phyloP scores from a whole-genome alignment of 2,113 vertebrate species.

The Crocuta crocuta region DNA sequence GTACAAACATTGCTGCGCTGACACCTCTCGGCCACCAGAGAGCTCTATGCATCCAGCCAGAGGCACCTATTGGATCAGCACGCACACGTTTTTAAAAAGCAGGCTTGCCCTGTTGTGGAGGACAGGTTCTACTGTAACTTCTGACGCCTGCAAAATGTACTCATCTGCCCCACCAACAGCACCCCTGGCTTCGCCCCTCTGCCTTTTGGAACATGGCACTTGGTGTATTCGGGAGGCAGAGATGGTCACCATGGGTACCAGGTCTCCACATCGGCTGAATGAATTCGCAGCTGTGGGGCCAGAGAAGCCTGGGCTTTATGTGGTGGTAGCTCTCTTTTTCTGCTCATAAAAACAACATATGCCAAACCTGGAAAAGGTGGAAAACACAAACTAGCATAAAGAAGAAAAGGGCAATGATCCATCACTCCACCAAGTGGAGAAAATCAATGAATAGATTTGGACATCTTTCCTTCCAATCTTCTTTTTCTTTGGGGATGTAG shows the following conservation, averaged over 20 bases:
- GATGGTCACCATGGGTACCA: background rate
- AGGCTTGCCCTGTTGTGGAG: slow-evolving; percentile 6
- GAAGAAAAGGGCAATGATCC: slow-evolving; percentile 63
- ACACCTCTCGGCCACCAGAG: slow-evolving; percentile 79
- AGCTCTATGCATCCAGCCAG: slow-evolving; percentile 79
- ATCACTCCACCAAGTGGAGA: slow-evolving; percentile 47
- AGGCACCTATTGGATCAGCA: background rate
- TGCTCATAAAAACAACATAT: slow-evolving; percentile 59
- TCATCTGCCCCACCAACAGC: slow-evolving; percentile 22
- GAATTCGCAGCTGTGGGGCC: background rate
- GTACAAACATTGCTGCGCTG: slow-evolving; percentile 64
- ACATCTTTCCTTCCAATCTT: slow-evolving; percentile 31
- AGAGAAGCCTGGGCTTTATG: slow-evolving; percentile 30
- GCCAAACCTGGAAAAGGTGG: slow-evolving; percentile 9
- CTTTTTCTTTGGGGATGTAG: background rate
- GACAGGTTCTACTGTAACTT: background rate
- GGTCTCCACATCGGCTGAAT: background rate
- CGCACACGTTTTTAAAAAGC: background rate
- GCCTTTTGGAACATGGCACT: background rate
- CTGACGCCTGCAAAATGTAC: background rate
- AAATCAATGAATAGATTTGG: slow-evolving; percentile 47
- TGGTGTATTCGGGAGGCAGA: background rate
- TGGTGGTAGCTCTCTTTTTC: slow-evolving; percentile 54
- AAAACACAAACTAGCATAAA: slow-evolving; percentile 46
- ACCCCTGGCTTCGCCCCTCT: background rate